Base-by-base conservation (phyloP, 92 coral and sea anemone species). In the Phenganax stokvisi region DNA sequence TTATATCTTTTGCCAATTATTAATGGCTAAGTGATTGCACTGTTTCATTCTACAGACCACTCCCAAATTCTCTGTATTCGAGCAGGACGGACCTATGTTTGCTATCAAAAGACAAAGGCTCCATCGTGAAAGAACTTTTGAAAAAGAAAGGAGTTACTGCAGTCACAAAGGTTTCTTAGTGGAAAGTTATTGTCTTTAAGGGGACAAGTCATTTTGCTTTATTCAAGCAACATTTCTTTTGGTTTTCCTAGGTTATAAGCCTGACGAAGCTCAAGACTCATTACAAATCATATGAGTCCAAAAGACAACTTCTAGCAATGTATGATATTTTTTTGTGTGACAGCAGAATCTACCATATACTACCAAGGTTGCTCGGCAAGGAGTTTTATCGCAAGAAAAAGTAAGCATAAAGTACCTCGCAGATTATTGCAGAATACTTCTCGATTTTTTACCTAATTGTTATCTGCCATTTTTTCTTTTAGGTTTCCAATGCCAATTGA, bases 401-500 rank as follows among this genome's bases (percentile, higher is more conserved):
- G 98, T 94, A 70, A 89, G 98, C 53, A 5, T 37, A 37, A 37
- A 37, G 3, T 37, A 37, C 47, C 47, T 37, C 7, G 8, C 54
- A 64, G 6, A 59, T 10, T 61, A 72, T 10, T 69, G 55, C 0
- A 0, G 16, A 28, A 59, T 13, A 51, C 16, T 47, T 25, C 7
- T 74, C 13, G 5, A 47, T 9, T 8, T 44, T 12, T 59, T 10
- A 16, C 54, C 79, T 53, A 53, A 78, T 5, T 15, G 12, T n/a
- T 54, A 11, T 17, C 0, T 0, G 27, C 68, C 25, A 20, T 20
- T 3, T 13, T 53, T 37, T 68, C n/a, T 29, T 56, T 76, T 20
- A 94, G 98, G 75, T 92, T 94, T 87, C 98, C 98, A 30, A 59
- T 92, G 61, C 98, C 98, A 51, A 88, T 94, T 60, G 80, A 86